Conservation (phyloP, 2,888 invertebrate species). For the Syritta pipiens region DNA sequence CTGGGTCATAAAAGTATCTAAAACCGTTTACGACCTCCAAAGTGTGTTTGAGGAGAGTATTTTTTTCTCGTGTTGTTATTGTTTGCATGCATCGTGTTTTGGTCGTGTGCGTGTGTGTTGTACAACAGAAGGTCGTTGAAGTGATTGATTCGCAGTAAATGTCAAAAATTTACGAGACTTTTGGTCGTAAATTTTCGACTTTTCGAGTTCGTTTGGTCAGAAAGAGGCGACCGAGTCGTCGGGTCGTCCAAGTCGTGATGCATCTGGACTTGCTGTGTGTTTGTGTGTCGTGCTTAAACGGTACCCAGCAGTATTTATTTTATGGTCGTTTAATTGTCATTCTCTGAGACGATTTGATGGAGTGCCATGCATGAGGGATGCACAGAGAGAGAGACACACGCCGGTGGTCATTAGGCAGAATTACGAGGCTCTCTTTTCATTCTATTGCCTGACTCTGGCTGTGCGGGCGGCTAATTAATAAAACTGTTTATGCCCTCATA, state of each 20-base stretch:
- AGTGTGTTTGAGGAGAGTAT: constrained; percentile 55
- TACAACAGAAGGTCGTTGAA: constrained; percentile 62
- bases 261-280: constrained; percentile 13
- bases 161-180: constrained; percentile 64
- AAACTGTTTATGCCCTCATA: constrained; percentile 61
- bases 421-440: constrained; percentile 17
- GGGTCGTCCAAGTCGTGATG: no score
- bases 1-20: constrained; percentile 46
- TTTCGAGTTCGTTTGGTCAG: constrained; percentile 5
- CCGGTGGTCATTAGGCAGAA: constrained; percentile 18
- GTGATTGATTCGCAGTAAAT: constrained; percentile 67
- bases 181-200: constrained; percentile 43
- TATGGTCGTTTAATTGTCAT: constrained; percentile 49
- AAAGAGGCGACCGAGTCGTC: constrained; percentile 6
- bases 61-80: constrained; percentile 12
- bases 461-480: constrained; percentile 57
- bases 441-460: neutral
- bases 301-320: constrained; percentile 11
- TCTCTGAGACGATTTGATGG: constrained; percentile 33
- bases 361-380: constrained; percentile 18
- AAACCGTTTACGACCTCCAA: constrained; percentile 61
- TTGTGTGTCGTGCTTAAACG: constrained; percentile 8
- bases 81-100: constrained; percentile 18
- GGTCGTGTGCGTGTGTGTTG: constrained; percentile 31
- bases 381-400: neutral